A percentile compares a stretch with the other conserved stretches of the same genome.
phyloP scores from a whole-genome alignment of 2,113 vertebrate species.

The Aldabrachelys gigantea region DNA sequence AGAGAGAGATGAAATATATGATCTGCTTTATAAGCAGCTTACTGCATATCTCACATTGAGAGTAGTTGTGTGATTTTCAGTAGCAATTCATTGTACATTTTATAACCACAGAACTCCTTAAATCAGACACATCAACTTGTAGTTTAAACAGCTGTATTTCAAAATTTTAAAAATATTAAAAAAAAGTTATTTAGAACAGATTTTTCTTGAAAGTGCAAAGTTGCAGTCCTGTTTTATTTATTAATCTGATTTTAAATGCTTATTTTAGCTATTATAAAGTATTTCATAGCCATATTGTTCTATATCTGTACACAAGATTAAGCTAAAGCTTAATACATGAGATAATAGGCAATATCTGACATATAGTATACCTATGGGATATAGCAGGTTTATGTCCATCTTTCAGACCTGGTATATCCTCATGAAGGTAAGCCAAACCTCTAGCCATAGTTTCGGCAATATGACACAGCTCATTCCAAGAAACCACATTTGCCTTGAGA shows the following conservation, averaged over 20 bases:
- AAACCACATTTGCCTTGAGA: constrained; percentile 96
- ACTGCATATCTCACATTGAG: neutral
- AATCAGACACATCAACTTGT: neutral
- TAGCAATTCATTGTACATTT: neutral
- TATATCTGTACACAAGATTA: neutral
- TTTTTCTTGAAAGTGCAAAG: neutral
- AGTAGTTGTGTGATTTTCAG: neutral
- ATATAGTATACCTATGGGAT: constrained; percentile 87
- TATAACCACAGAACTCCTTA: neutral
- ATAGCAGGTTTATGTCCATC: constrained; percentile 97
- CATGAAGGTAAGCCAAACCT: constrained; percentile 96
- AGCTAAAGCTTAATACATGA: neutral
- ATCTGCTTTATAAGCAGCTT: neutral
- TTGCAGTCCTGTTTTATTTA: neutral
- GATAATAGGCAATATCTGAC: fast-evolving
- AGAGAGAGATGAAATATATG: neutral
- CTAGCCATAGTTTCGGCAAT: constrained; percentile 93
- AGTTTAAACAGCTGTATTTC: neutral
- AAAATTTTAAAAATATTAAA: neutral
- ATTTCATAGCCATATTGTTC: neutral
- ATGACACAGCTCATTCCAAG: constrained; percentile 97
- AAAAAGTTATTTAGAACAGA: neutral
- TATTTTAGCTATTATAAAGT: neutral
- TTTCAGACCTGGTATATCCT: constrained; percentile 95
- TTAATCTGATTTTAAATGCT: neutral